Evolutionary conservation across 2,888 invertebrate species (phyloP), one percentile per base, ranked within the genome.

Genomic region (Calliphora vomitoria): DNA sequence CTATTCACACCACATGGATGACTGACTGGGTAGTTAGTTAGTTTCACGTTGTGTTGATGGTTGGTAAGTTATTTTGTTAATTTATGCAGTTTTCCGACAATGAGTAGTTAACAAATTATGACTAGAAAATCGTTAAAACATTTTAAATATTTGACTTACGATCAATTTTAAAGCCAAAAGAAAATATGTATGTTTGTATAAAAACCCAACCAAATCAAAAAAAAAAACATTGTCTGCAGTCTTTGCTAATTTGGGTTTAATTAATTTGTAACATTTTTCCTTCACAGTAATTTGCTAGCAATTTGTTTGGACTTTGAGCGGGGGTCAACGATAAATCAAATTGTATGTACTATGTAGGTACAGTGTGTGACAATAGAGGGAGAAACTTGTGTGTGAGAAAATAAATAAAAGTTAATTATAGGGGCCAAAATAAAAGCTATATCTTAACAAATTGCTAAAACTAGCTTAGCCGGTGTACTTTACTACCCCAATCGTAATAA

Each of bases 1-100:
- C 53, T 81, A 38, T n/a, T 64, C 50, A 64, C 31, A 50, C 50
- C 50, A 44, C 44, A 62, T 62, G 38, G 18, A 10, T 47, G 58
- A 15, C 8, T 18, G 35, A 0, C 6, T 35, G 35, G 35, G 6
- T 35, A 5, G 35, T 4, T 35, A 6, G 35, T 35, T 35, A 35
- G 20, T 58, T 80, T 15, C 4, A 25, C 8, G 35, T 62, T 71
- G 44, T 64, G 35, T n/a, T 64, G 35, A 35, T 38, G 38, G 8
- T 18, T 64, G 8, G 8, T 10, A 10, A 38, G 38, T 38, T n/a
- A 38, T 38, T 64, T 50, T 31, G 8, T 74, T 47, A 58, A 31
- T 58, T 74, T 55, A 60, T 74, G 53, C 20, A 20, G 10, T 66
- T 66, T 66, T 66, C 18, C 13, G 13, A 1, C 66, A 20, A 41